Evolutionary conservation across 2,888 invertebrate genomes (phyloP).

Genomic region (Fragum whitleyi): DNA sequence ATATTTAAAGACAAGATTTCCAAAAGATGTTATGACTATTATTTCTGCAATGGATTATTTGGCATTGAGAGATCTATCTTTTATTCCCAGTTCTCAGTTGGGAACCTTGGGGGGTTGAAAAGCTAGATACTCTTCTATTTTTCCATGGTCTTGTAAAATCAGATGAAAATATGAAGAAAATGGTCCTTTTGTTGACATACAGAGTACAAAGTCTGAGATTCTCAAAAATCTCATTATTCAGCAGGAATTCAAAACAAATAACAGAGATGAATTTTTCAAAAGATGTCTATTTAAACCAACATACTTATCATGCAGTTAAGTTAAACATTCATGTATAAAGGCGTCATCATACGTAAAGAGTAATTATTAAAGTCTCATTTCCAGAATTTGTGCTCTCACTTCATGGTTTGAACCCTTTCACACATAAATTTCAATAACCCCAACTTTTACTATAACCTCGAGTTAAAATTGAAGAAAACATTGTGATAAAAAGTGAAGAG

Average conservation of each 20-base stretch:
- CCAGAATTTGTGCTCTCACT: background rate
- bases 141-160: background rate
- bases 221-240: conserved; percentile 1
- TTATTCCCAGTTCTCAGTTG: conserved; percentile 2
- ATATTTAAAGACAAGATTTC: conserved; percentile 15
- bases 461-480: too few species aligned
- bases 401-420: background rate
- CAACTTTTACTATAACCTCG: too few species aligned
- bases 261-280: conserved; percentile 3
- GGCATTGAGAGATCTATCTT: conserved; percentile 19
- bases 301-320: too few species aligned
- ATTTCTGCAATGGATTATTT: conserved; percentile 18
- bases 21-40: conserved; percentile 4
- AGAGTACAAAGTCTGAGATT: background rate
- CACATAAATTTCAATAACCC: too few species aligned
- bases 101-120: background rate
- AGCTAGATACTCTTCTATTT: background rate
- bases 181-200: background rate
- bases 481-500: too few species aligned
- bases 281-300: background rate
- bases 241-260: conserved; percentile 3
- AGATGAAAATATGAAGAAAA: background rate
- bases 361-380: background rate
- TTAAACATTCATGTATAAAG: background rate
- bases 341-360: background rate